Conservation (phyloP, 2,888 invertebrate species). For the Rutpela maculata region DNA sequence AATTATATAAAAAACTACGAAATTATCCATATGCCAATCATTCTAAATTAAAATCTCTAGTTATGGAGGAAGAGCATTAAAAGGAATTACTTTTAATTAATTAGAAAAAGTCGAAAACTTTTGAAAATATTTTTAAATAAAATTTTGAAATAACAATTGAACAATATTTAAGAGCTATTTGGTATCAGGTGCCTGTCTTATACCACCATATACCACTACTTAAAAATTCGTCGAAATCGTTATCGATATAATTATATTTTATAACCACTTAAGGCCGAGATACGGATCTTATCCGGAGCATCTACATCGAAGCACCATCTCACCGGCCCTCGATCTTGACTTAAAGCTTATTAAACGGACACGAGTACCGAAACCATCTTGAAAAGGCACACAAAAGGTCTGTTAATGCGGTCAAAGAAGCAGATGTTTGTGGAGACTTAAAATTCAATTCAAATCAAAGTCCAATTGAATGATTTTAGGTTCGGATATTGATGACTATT, state of each 20-base stretch:
- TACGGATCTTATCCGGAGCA: slow-evolving; percentile 19
- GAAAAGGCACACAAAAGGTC: slow-evolving; percentile 29
- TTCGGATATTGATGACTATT: slow-evolving; percentile 37
- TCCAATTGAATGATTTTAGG: slow-evolving; percentile 26
- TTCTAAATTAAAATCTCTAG: too few species aligned
- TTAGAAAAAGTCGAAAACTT: too few species aligned
- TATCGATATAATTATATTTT: slow-evolving; percentile 9
- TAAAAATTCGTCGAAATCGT: slow-evolving; percentile 13
- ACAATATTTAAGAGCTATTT: too few species aligned
- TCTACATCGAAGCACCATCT: slow-evolving; percentile 18
- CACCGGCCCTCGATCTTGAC: not conserved
- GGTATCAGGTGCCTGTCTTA: not conserved
- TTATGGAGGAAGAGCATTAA: too few species aligned
- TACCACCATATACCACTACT: not conserved
- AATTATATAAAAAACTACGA: too few species aligned
- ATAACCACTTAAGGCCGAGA: slow-evolving; percentile 27
- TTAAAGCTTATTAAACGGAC: slow-evolving; percentile 35
- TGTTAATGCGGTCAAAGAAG: slow-evolving; percentile 35
- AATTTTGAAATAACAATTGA: too few species aligned
- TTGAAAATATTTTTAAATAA: too few species aligned
- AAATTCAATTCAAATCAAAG: slow-evolving; percentile 37
- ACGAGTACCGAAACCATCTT: slow-evolving; percentile 28
- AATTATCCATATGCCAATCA: too few species aligned
- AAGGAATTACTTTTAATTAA: too few species aligned
- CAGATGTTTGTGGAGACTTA: slow-evolving; percentile 37